phyloP scores from a whole-genome alignment of 1,140 invertebrate species.

The Hesperophylax magnus region DNA sequence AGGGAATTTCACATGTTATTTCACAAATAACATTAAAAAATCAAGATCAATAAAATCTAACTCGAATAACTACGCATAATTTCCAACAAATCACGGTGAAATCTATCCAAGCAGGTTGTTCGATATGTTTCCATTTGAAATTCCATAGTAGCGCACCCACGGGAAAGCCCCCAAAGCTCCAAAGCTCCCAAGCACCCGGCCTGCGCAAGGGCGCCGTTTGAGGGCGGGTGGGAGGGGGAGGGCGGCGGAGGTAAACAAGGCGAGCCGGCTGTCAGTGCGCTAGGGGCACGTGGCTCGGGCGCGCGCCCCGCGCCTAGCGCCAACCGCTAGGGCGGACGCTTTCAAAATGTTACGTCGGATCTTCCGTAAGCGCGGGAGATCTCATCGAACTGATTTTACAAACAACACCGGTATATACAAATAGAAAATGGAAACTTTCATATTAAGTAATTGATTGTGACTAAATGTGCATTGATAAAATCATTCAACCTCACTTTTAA shows the following conservation, averaged over 20 bases:
- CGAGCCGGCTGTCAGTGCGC: slow-evolving; percentile 49
- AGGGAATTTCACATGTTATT: too few species aligned
- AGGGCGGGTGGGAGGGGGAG: background rate
- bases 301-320: slow-evolving; percentile 11
- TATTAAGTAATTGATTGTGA: too few species aligned
- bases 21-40: too few species aligned
- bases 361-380: background rate
- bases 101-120: too few species aligned
- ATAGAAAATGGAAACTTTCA: background rate
- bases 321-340: slow-evolving; percentile 53
- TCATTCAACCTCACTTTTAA: too few species aligned
- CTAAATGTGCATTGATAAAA: too few species aligned
- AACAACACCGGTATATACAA: background rate
- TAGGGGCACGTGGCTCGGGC: slow-evolving; percentile 31
- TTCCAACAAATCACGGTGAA: too few species aligned
- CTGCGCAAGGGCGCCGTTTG: background rate
- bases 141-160: too few species aligned
- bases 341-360: slow-evolving; percentile 36
- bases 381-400: background rate
- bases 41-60: too few species aligned
- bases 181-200: background rate
- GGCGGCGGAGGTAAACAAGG: slow-evolving; percentile 45
- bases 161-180: background rate
- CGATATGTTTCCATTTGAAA: too few species aligned
- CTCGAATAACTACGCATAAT: too few species aligned